Percentiles rank a stretch among this genome's conserved stretches.
These are phyloP conservation scores for Eristalis pertinax DNA, from an alignment of 2,888 invertebrate species.

Conservation along the genomic window DNA sequence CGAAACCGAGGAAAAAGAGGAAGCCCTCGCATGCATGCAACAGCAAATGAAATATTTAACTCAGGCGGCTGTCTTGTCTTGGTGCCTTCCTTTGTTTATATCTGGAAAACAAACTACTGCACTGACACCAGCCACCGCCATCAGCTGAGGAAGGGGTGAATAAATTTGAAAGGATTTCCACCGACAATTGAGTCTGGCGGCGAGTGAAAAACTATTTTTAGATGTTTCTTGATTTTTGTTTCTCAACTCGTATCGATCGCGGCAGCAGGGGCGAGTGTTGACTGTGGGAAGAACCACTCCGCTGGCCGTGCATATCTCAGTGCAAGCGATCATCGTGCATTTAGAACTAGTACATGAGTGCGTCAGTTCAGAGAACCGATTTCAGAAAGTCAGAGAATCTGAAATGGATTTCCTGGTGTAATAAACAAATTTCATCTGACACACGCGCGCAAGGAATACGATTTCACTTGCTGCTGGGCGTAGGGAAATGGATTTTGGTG, in stretches of 20 bases:
- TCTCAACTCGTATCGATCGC: background rate
- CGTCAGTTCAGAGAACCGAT: background rate
- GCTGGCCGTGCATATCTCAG: background rate
- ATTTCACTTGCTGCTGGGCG: background rate
- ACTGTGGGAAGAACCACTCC: background rate
- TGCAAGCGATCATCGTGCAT: background rate
- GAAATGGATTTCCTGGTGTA: background rate
- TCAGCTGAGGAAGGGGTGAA: slow-evolving; percentile 31
- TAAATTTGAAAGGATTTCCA: slow-evolving; percentile 42
- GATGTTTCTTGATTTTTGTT: slow-evolving; percentile 12
- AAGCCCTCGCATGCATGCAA: background rate
- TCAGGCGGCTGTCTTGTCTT: background rate
- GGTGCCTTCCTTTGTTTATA: slow-evolving; percentile 17
- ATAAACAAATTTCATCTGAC: background rate
- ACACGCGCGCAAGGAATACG: background rate
- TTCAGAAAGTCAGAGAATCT: background rate
- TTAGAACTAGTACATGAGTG: background rate
- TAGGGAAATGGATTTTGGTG: background rate
- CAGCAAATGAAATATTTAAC: background rate
- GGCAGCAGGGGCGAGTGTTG: background rate
- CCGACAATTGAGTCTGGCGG: slow-evolving; percentile 8
- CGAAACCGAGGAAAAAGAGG: no score
- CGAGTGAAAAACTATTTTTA: slow-evolving; percentile 26
- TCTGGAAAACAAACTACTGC: slow-evolving; percentile 19
- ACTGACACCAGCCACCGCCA: background rate